Base-by-base conservation (phyloP, 2,113 vertebrate genomes). In the Gymnogyps californianus region DNA sequence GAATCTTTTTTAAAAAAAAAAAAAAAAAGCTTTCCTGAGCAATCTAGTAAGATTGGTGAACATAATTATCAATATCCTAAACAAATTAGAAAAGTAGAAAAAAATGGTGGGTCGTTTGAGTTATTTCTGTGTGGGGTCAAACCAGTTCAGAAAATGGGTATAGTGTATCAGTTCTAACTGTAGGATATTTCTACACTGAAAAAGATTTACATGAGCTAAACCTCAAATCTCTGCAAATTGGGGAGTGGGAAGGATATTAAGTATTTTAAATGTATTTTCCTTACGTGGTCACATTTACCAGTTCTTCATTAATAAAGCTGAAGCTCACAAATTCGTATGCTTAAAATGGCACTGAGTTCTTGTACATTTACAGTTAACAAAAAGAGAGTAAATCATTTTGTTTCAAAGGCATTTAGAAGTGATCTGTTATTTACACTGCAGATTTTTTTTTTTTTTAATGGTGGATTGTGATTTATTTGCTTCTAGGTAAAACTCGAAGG, bases 401-500 rank as follows among this genome's bases (percentile, higher is more conserved):
- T 66, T 71, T 71, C 79, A 51, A n/a, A 88, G 36, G 20, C 29
- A 28, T 89, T 70, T 82, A 62, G 25, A 77, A 89, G 21, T 32
- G n/a, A 80, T 58, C 17, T 6, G 0, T n/a, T 67, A 13, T 21
- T 90, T 95, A 49, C 32, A 13, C 16, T 19, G 17, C 9, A 40
- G n/a, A 11, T 42, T 6, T 26, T 32, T 1, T 3, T 40, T 11
- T 51, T 57, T 78, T 17, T 32, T 58, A 66, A 62, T 7, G 31
- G 42, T 49, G 49, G 32, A 61, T 51, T 95, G 32, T 46, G 16
- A 77, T 93, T 88, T 97, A 57, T 97, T 98, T 98, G 87, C 98
- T 98, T 95, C 62, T 96, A 99, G 99, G 99, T 79, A 99, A 99
- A 96, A 98, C 96, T 95, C 98, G 98, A 82, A 99, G 99, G 93